phyloP scores from a whole-genome alignment of 1,140 invertebrate species.

The Hormaphis cornu region DNA sequence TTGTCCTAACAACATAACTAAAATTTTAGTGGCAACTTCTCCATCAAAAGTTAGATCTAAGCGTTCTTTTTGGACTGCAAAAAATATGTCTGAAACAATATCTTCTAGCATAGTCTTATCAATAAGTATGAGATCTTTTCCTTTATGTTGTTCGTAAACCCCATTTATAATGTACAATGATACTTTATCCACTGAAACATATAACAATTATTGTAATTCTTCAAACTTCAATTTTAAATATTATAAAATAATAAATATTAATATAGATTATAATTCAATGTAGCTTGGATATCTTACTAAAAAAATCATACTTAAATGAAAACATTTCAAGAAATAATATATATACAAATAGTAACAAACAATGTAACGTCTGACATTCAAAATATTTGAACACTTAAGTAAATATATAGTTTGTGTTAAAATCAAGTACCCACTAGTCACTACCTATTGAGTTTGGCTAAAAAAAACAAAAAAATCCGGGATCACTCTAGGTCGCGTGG shows the following conservation, averaged over 20 bases:
- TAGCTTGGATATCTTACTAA: too few species aligned
- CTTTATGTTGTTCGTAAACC: constrained; percentile 27
- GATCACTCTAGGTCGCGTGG: too few species aligned
- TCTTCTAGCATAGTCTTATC: constrained; percentile 12
- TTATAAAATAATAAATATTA: neutral
- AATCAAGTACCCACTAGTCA: too few species aligned
- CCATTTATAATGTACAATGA: constrained; percentile 21
- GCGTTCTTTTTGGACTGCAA: neutral
- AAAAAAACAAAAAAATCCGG: too few species aligned
- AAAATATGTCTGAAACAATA: constrained; percentile 21
- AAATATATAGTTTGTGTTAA: too few species aligned
- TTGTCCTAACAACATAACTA: neutral
- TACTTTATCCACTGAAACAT: constrained; percentile 19
- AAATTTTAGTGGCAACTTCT: neutral
- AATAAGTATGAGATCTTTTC: constrained; percentile 2
- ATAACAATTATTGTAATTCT: neutral
- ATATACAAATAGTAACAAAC: too few species aligned
- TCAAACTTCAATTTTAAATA: too few species aligned
- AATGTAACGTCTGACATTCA: too few species aligned
- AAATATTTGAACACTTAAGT: too few species aligned
- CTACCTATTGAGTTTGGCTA: too few species aligned
- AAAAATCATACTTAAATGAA: too few species aligned
- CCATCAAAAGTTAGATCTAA: neutral
- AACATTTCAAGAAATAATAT: too few species aligned
- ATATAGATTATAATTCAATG: neutral